Evolutionary conservation across 2,888 invertebrate genomes (phyloP).

Genomic region (Trissoscelio sp.): DNA sequence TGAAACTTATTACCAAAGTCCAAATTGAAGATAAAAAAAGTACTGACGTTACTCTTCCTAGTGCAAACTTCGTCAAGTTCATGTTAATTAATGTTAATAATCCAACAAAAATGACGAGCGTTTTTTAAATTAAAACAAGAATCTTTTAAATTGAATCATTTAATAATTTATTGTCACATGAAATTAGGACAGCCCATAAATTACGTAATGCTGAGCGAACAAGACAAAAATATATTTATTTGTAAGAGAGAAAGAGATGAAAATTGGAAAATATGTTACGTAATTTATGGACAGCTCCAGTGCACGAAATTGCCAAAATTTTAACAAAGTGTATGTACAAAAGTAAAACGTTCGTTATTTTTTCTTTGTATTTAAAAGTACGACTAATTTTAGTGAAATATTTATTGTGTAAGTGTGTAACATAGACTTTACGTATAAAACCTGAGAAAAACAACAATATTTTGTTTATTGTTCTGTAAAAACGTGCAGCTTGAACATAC

Average conservation of each 20-base stretch:
- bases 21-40: slow-evolving; percentile 60
- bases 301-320: not conserved
- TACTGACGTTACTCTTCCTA: slow-evolving; percentile 63
- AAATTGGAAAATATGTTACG: not conserved
- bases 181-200: too few relatives aligned
- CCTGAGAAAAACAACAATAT: slow-evolving; percentile 29
- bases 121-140: slow-evolving; percentile 24
- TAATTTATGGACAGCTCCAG: too few relatives aligned
- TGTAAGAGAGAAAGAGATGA: not conserved
- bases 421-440: slow-evolving; percentile 42
- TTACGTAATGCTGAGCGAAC: too few relatives aligned
- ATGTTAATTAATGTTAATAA: slow-evolving; percentile 53
- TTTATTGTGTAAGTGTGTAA: slow-evolving; percentile 63
- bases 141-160: slow-evolving; percentile 6
- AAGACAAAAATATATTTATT: too few relatives aligned
- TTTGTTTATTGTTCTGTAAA: slow-evolving; percentile 58
- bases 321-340: not conserved
- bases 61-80: slow-evolving; percentile 58
- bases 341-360: slow-evolving; percentile 38
- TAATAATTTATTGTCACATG: slow-evolving; percentile 8
- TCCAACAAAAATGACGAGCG: slow-evolving; percentile 36
- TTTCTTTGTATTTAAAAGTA: slow-evolving; percentile 28
- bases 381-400: slow-evolving; percentile 38
- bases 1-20: slow-evolving; percentile 73
- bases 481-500: slow-evolving; percentile 52